A percentile compares a stretch with the other conserved stretches of the same genome.
These are phyloP conservation scores for Vanessa atalanta DNA, from an alignment of 1,140 invertebrate species.

Conservation along the genomic window DNA sequence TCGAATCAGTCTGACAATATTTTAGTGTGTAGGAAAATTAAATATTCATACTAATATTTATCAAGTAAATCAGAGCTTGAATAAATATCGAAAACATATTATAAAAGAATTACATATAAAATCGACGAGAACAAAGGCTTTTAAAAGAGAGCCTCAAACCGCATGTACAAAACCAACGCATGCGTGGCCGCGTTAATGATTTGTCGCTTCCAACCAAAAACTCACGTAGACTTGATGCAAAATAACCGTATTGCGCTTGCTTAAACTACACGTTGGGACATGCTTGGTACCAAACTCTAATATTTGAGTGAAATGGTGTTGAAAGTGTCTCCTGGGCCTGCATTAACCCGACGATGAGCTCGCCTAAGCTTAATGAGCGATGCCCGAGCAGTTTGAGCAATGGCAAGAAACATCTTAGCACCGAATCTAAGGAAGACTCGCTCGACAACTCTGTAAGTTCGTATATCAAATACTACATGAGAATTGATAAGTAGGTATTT, in stretches of 20 bases:
- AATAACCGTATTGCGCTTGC: slow-evolving; percentile 30
- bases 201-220: slow-evolving; percentile 14
- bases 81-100: too few relatives aligned
- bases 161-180: slow-evolving; percentile 40
- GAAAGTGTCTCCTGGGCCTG: slow-evolving; percentile 22
- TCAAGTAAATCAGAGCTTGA: too few relatives aligned
- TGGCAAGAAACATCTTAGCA: slow-evolving; percentile 63
- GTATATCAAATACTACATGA: slow-evolving; percentile 27
- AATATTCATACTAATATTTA: too few relatives aligned
- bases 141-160: slow-evolving; percentile 23
- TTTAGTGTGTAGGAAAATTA: too few relatives aligned
- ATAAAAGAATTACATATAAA: not conserved
- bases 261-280: slow-evolving; percentile 22
- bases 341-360: slow-evolving; percentile 57
- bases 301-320: slow-evolving; percentile 8
- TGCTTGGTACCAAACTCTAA: slow-evolving; percentile 9
- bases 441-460: slow-evolving; percentile 69
- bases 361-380: slow-evolving; percentile 69
- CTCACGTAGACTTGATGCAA: slow-evolving; percentile 16
- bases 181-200: slow-evolving; percentile 39
- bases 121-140: slow-evolving; percentile 33
- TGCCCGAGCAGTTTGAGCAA: slow-evolving; percentile 69
- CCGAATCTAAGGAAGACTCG: slow-evolving; percentile 69
- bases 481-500: not conserved
- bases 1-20: too few relatives aligned